Evolutionary conservation across 2,113 vertebrate species (phyloP), one percentile per base, ranked within the genome.

Genomic region (Prochilodus magdalenae): DNA sequence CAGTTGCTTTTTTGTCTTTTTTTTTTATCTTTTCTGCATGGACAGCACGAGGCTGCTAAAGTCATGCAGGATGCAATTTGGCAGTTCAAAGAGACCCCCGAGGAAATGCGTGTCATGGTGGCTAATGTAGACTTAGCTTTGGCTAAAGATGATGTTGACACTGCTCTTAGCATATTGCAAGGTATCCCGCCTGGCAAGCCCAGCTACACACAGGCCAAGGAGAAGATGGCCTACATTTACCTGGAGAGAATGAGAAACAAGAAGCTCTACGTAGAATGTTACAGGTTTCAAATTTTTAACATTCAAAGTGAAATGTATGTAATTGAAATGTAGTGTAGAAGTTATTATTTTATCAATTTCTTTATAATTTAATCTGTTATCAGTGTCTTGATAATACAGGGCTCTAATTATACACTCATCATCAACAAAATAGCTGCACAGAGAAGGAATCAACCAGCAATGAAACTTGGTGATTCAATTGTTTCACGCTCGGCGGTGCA

Each of bases 181-280:
- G 81, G 81, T 57, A 73, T 95, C 83, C 75, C 81, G 0, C 90
- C 94, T 27, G 80, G 77, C 75, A 91, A 95, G 71, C 88, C 91
- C 16, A 90, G 89, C 78, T 95, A 94, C 84, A 88, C 13, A 0
- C 89, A 93, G 5, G 94, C 93, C 76, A 92, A 86, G 62, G 90
- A 95, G 86, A 95, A 95, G 87, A 93, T 95, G 93, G 94, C 94
- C 47, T 73, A 78, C 80, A 92, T 95, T 78, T 95, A 94, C 77
- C 91, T 95, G 77, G 76, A 89, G 20, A 88, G 40, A 20, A 80
- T 73, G 66, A 93, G 85, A 36, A 92, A 95, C 22, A 72, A 65
- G 69, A 83, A 71, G 24, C 89, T 94, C 67, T 95, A 94, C 72
- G 90, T 95, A 0, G 77, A 80, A 1, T 95, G 95, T 74, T 95